phyloP scores from a whole-genome alignment of 35 echinoderm and acorn worm genomes.

The Patiria miniata region DNA sequence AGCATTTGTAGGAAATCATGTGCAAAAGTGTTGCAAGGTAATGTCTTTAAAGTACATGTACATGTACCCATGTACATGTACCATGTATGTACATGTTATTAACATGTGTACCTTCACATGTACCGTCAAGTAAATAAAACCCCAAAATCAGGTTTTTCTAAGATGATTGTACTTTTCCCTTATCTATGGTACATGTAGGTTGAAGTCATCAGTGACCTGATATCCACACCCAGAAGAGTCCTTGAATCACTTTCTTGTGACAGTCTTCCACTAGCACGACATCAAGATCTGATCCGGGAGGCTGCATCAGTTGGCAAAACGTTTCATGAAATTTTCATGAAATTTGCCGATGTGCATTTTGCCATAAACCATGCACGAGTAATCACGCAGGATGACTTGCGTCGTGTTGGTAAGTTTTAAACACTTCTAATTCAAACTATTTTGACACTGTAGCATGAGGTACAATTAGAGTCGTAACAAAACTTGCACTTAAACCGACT shows the following conservation, averaged over 20 bases:
- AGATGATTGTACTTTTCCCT: background rate
- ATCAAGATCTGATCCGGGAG: background rate
- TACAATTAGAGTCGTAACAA: background rate
- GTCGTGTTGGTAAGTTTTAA: background rate
- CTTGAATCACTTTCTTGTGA: background rate
- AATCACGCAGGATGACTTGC: background rate
- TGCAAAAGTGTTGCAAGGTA: constrained; percentile 35
- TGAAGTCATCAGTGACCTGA: constrained; percentile 1
- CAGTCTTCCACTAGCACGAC: background rate
- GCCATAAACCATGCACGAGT: constrained; percentile 4
- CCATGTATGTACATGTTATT: background rate
- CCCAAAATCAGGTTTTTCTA: background rate
- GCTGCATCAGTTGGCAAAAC: background rate
- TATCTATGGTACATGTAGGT: background rate
- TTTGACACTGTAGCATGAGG: background rate
- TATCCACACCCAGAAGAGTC: background rate
- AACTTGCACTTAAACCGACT: background rate
- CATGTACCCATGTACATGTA: background rate
- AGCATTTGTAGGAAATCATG: constrained; percentile 25
- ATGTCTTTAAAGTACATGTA: no score
- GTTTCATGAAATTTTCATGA: constrained; percentile 20
- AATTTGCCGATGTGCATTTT: constrained; percentile 27
- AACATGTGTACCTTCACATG: background rate
- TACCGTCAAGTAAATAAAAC: no score
- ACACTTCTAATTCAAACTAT: background rate